Conservation (phyloP, 2,888 invertebrate species). For the Mylabris sibirica region DNA sequence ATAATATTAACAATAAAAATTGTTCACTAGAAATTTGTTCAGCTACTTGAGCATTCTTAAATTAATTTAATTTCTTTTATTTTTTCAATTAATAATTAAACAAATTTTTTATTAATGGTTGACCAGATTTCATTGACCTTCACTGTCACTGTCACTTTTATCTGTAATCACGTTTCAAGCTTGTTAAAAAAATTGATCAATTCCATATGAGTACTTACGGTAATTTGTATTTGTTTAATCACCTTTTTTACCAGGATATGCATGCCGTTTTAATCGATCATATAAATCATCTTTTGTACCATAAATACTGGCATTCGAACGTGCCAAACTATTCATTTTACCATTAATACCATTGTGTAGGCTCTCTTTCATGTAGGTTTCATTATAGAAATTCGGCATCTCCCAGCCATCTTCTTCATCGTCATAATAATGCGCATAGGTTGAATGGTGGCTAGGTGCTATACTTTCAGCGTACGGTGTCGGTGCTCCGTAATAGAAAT, state of each 20-base stretch:
- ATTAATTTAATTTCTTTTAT: not conserved
- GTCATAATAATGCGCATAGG: slow-evolving; percentile 94
- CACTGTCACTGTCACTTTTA: slow-evolving; percentile 94
- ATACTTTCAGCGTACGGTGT: slow-evolving; percentile 95
- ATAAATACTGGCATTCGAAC: slow-evolving; percentile 93
- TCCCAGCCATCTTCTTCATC: slow-evolving; percentile 97
- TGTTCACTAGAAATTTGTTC: slow-evolving; percentile 46
- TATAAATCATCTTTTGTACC: slow-evolving; percentile 96
- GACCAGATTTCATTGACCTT: slow-evolving; percentile 75
- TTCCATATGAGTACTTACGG: slow-evolving; percentile 23
- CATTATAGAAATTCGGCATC: slow-evolving; percentile 97
- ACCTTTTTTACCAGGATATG: slow-evolving; percentile 96
- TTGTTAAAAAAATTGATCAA: slow-evolving; percentile 33
- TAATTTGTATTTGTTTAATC: slow-evolving; percentile 46
- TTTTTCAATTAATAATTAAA: not conserved
- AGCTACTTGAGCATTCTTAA: slow-evolving; percentile 46
- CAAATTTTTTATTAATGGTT: slow-evolving; percentile 36
- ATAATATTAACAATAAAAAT: slow-evolving; percentile 37
- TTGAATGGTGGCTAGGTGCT: slow-evolving; percentile 93
- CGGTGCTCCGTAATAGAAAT: slow-evolving; percentile 95
- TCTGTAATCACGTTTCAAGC: slow-evolving; percentile 68
- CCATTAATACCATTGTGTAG: slow-evolving; percentile 85
- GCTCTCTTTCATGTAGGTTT: slow-evolving; percentile 95
- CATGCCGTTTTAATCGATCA: slow-evolving; percentile 93
- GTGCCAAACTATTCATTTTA: slow-evolving; percentile 92